Base-by-base conservation (phyloP, 2,797 vertebrate genomes). In the Neosalanx taihuensis region DNA sequence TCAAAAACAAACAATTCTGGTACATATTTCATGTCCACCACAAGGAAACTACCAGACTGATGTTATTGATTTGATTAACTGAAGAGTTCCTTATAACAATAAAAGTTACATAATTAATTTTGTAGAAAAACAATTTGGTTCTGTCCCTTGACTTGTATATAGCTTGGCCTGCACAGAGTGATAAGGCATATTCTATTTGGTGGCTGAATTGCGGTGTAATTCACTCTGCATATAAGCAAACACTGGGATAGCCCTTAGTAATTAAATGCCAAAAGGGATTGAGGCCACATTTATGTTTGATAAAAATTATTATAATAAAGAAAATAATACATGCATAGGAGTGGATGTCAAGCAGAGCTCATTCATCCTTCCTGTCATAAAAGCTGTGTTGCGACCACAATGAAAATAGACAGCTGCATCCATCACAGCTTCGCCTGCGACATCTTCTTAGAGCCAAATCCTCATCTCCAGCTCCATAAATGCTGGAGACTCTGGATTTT, bases 21-120 rank as follows among this genome's bases (percentile, higher is more conserved):
- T 84, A 69, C 79, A 74, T 79, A 66, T 85, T 90, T 91, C 79
- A 84, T 87, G 80, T 84, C 76, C 72, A 72, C 68, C 63, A 75
- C 53, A 53, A 72, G 71, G 70, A 85, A 70, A 68, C 82, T 74
- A 79, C 82, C n/a, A 83, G 84, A 85, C 79, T 77, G 74, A 86
- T 88, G 89, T 81, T 26, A 79, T 70, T 87, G 85, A 90, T 92
- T 86, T 90, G 84, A 90, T 92, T 92, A 89, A 90, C 76, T 72
- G 84, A 80, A 79, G 84, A 86, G 79, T 78, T 81, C 78, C 83
- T 85, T 73, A 69, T 66, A 74, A 86, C 82, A 84, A 86, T 85
- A 83, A 80, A 81, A 82, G 73, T 85, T 66, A 76, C 60, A 15
- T 65, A 83, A 90, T 88, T 89, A 79, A 85, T 90, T 87, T 85